phyloP scores from a whole-genome alignment of 1,140 invertebrate genomes.

The Pararge aegeria region DNA sequence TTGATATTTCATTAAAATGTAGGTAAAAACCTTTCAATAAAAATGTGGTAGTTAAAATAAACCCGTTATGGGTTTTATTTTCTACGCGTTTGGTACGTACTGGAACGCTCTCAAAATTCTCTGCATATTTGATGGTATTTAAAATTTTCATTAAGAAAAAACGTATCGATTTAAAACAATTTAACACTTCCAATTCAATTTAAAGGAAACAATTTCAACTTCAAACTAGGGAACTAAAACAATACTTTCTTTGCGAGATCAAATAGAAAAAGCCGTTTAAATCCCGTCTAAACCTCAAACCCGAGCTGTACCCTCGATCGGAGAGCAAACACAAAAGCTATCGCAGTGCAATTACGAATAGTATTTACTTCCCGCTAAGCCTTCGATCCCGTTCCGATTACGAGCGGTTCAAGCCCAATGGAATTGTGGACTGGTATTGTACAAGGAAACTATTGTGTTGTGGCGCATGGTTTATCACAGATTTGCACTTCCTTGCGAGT shows the following conservation, averaged over 20 bases:
- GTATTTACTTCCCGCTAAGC: constrained; percentile 30
- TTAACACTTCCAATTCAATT: background rate
- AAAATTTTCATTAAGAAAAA: too few relatives aligned
- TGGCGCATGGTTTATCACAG: too few relatives aligned
- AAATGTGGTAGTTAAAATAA: too few relatives aligned
- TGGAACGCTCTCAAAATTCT: too few relatives aligned
- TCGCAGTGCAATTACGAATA: constrained; percentile 27
- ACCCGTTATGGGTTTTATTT: too few relatives aligned
- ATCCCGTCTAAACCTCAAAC: constrained; percentile 12
- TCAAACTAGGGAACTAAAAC: background rate
- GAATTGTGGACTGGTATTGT: background rate
- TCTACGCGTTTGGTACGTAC: too few relatives aligned
- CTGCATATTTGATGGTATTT: too few relatives aligned
- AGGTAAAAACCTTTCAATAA: too few relatives aligned
- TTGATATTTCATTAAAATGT: too few relatives aligned
- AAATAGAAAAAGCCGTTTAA: constrained; percentile 14
- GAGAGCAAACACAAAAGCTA: constrained; percentile 29
- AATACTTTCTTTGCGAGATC: background rate
- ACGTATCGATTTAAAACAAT: background rate
- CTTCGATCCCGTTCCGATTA: constrained; percentile 35
- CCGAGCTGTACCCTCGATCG: constrained; percentile 13
- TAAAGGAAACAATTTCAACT: background rate
- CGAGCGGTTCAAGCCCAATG: constrained; percentile 12
- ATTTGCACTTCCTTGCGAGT: too few relatives aligned
- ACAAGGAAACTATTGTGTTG: too few relatives aligned